Percentiles rank a stretch among this genome's conserved stretches.
Evolutionary conservation across 2,888 invertebrate genomes (phyloP).

Genomic region (Petrolisthes cinctipes): DNA sequence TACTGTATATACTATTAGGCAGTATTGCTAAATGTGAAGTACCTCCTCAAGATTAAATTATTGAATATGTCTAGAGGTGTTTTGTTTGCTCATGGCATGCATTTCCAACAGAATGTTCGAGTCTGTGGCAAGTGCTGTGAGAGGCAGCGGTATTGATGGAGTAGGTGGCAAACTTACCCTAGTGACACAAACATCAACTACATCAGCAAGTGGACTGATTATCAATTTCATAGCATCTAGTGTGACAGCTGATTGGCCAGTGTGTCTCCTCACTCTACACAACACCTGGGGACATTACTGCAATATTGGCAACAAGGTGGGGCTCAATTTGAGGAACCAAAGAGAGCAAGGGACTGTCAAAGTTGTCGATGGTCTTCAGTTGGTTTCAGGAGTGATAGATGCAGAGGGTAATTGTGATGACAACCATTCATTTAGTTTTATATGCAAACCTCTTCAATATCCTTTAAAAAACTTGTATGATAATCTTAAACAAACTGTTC

Average conservation of each 20-base stretch:
- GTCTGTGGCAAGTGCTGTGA: conserved; percentile 36
- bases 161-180: conserved; percentile 29
- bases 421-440: conserved; percentile 53
- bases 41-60: no score
- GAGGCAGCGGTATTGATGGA: conserved; percentile 11
- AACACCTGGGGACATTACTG: conserved; percentile 60
- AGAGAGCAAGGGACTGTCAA: conserved; percentile 36
- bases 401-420: conserved; percentile 2
- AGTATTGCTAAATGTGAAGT: no score
- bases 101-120: conserved; percentile 42
- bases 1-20: no score
- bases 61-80: no score
- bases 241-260: conserved; percentile 31
- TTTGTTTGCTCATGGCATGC: no score
- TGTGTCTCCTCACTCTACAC: conserved; percentile 54
- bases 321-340: conserved; percentile 50
- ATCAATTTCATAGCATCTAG: conserved; percentile 34
- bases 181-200: conserved; percentile 29
- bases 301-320: conserved; percentile 55
- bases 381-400: conserved; percentile 36
- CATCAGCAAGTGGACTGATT: conserved; percentile 37
- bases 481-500: conserved; percentile 33
- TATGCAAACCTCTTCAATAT: conserved; percentile 20
- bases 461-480: conserved; percentile 47
- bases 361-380: conserved; percentile 55